phyloP scores from a whole-genome alignment of 2,113 vertebrate genomes.

The Gulo gulo region DNA sequence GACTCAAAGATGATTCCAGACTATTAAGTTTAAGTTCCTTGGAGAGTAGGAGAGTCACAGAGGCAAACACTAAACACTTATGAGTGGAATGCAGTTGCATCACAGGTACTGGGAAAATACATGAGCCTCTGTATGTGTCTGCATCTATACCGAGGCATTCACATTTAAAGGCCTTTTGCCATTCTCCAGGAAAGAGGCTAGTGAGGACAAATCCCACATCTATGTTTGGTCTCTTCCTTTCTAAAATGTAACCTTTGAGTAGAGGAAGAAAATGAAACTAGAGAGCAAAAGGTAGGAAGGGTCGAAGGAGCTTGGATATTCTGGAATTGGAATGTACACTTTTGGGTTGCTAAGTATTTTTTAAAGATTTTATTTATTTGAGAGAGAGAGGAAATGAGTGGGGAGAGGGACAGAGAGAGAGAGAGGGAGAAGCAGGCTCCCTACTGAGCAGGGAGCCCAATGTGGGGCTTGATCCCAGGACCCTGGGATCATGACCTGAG shows the following conservation, averaged over 20 bases:
- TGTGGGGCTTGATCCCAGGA: neutral
- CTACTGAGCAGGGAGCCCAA: neutral
- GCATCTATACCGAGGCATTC: neutral
- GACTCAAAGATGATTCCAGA: neutral
- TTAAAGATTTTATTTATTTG: neutral
- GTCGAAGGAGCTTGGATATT: neutral
- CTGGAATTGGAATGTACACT: neutral
- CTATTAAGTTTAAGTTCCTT: neutral
- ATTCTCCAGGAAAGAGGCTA: neutral
- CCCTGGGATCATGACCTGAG: neutral
- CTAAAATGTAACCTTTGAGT: conserved; percentile 3
- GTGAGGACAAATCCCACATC: neutral
- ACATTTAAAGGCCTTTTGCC: neutral
- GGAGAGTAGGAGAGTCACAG: neutral
- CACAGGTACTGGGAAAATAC: neutral
- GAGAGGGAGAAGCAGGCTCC: neutral
- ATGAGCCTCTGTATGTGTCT: neutral
- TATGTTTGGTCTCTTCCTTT: neutral
- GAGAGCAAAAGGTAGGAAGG: neutral
- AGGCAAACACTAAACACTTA: neutral
- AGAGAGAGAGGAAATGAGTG: neutral
- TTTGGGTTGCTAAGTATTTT: neutral
- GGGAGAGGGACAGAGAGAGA: neutral
- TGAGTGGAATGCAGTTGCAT: neutral
- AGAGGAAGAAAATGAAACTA: conserved; percentile 14